Evolutionary conservation across 2,113 vertebrate genomes (phyloP).

Genomic region (Zingel zingel): DNA sequence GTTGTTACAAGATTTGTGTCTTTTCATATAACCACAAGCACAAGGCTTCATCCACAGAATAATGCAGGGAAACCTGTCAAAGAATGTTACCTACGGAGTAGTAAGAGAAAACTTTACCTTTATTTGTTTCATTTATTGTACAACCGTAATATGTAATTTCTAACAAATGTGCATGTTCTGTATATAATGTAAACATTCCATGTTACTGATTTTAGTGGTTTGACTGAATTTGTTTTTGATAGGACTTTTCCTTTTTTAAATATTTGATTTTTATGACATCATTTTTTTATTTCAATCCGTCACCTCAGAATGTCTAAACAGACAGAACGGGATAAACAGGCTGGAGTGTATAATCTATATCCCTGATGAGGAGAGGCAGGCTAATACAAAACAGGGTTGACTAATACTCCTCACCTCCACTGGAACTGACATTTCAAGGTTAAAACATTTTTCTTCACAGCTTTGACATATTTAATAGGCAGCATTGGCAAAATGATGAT

Average conservation of each 20-base stretch:
- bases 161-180: not conserved
- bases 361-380: constrained; percentile 6
- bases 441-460: not conserved
- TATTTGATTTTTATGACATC: constrained; percentile 5
- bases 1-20: not conserved
- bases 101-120: not conserved
- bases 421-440: constrained; percentile 30
- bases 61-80: not conserved
- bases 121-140: too few species aligned
- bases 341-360: constrained; percentile 35
- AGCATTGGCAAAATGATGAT: constrained; percentile 9
- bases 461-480: constrained; percentile 34
- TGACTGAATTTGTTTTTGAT: not conserved
- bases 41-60: not conserved
- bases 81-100: not conserved
- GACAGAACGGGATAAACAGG: constrained; percentile 19
- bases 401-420: constrained; percentile 14
- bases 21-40: not conserved
- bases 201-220: not conserved
- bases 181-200: not conserved
- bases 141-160: not conserved
- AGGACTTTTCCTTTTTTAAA: not conserved
- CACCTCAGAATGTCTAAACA: constrained; percentile 28
- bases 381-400: constrained; percentile 13
- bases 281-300: constrained; percentile 5